Evolutionary conservation across 2,113 vertebrate species (phyloP).

Genomic region (Meriones unguiculatus): DNA sequence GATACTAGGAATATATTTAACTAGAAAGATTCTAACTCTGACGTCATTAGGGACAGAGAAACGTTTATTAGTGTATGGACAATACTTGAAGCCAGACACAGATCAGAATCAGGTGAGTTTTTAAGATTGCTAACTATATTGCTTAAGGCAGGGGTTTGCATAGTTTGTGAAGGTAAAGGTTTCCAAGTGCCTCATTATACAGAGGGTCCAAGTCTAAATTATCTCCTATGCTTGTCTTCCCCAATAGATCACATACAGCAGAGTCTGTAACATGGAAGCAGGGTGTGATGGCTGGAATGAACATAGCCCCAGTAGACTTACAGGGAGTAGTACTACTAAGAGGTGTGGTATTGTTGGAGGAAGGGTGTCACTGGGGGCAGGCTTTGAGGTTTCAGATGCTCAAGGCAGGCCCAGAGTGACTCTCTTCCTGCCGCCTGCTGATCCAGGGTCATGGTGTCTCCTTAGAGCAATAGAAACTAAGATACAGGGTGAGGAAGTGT

Average conservation of each 20-base stretch:
- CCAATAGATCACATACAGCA: not conserved
- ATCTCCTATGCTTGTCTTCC: not conserved
- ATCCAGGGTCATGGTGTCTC: not conserved
- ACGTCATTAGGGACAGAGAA: not conserved
- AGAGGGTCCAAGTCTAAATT: not conserved
- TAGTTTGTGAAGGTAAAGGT: not conserved
- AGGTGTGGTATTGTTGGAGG: not conserved
- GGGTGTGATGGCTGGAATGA: not conserved
- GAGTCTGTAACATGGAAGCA: not conserved
- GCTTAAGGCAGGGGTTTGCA: not conserved
- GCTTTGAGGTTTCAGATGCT: not conserved
- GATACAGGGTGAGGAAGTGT: too few relatives aligned
- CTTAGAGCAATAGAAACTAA: not conserved
- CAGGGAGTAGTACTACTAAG: not conserved
- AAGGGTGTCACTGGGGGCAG: not conserved
- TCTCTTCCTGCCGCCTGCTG: not conserved
- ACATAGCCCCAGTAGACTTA: not conserved
- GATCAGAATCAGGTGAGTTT: not conserved
- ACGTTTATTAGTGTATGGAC: not conserved
- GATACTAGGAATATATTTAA: not conserved
- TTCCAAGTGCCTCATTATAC: not conserved
- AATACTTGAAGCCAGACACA: too few relatives aligned
- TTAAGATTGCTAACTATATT: too few relatives aligned
- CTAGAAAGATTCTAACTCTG: not conserved
- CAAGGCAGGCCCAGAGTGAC: not conserved